Evolutionary conservation across 2,797 vertebrate species (phyloP).

Genomic region (Perodicticus potto): DNA sequence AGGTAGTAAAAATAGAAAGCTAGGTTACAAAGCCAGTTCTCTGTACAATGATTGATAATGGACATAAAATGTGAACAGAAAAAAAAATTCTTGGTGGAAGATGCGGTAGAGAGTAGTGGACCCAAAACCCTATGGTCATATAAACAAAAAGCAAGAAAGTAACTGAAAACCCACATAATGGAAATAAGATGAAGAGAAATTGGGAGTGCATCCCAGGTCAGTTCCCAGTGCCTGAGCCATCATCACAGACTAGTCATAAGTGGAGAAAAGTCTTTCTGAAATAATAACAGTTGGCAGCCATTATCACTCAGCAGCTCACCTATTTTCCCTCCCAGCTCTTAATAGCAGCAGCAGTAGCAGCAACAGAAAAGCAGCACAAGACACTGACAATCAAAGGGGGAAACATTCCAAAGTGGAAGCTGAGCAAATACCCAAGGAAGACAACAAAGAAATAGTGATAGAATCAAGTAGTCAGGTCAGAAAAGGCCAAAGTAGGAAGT

Average conservation of each 20-base stretch:
- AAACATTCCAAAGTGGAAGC: not conserved
- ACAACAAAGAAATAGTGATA: not conserved
- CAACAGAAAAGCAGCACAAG: not conserved
- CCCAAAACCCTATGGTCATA: not conserved
- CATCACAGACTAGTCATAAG: not conserved
- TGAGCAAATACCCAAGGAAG: not conserved
- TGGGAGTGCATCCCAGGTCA: not conserved
- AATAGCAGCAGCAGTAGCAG: not conserved
- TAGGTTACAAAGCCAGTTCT: not conserved
- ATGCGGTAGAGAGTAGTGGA: not conserved
- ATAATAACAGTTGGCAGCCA: not conserved
- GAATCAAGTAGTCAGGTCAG: not conserved
- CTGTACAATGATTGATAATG: not conserved
- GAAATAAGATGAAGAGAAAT: not conserved
- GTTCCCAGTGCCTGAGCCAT: not conserved
- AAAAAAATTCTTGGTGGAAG: slow-evolving; percentile 19
- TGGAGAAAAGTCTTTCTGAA: not conserved
- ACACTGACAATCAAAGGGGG: not conserved
- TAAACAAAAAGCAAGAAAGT: slow-evolving; percentile 56
- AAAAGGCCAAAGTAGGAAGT: slow-evolving; percentile 37
- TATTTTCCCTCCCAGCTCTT: not conserved
- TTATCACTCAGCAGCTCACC: not conserved
- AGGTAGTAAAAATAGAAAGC: not conserved
- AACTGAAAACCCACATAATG: not conserved
- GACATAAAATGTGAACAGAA: slow-evolving; percentile 41